Percentiles rank a stretch among this genome's conserved stretches.
phyloP scores from a whole-genome alignment of 2,888 invertebrate species.

The Eupithecia subumbrata region DNA sequence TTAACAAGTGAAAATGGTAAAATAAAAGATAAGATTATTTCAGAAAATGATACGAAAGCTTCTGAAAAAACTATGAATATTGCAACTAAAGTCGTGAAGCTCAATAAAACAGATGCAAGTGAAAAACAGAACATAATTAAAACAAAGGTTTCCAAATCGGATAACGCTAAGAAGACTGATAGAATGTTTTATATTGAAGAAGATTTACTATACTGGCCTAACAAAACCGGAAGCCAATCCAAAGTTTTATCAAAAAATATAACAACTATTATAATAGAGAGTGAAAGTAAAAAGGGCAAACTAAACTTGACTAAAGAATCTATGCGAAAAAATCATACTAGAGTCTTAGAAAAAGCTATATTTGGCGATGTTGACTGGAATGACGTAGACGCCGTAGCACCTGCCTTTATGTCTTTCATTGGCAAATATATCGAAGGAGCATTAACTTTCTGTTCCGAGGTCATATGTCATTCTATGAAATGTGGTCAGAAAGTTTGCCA shows the following conservation, averaged over 20 bases:
- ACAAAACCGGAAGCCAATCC: constrained; percentile 34
- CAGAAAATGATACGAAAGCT: background rate
- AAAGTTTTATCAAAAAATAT: constrained; percentile 58
- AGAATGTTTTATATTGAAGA: constrained; percentile 55
- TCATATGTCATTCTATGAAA: constrained; percentile 74
- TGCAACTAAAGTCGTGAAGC: background rate
- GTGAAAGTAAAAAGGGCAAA: constrained; percentile 67
- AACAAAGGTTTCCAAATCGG: constrained; percentile 41
- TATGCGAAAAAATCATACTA: constrained; percentile 63
- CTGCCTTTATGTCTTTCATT: constrained; percentile 72
- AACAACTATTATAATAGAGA: constrained; percentile 66
- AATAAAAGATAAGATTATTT: background rate
- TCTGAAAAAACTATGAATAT: constrained; percentile 20
- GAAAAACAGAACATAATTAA: constrained; percentile 13
- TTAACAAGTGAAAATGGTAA: background rate
- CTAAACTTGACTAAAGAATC: constrained; percentile 65
- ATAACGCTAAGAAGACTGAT: constrained; percentile 53
- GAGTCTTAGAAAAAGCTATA: constrained; percentile 68
- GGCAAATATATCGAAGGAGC: constrained; percentile 76
- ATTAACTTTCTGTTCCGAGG: constrained; percentile 73
- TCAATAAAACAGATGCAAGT: constrained; percentile 19
- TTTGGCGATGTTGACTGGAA: constrained; percentile 76
- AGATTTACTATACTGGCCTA: constrained; percentile 74
- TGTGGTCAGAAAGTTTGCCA: constrained; percentile 69
- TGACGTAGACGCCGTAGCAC: constrained; percentile 70